These are phyloP conservation scores for Lamellibrachia luymesi DNA, from an alignment of 1,140 invertebrate genomes.

Conservation along the genomic window DNA sequence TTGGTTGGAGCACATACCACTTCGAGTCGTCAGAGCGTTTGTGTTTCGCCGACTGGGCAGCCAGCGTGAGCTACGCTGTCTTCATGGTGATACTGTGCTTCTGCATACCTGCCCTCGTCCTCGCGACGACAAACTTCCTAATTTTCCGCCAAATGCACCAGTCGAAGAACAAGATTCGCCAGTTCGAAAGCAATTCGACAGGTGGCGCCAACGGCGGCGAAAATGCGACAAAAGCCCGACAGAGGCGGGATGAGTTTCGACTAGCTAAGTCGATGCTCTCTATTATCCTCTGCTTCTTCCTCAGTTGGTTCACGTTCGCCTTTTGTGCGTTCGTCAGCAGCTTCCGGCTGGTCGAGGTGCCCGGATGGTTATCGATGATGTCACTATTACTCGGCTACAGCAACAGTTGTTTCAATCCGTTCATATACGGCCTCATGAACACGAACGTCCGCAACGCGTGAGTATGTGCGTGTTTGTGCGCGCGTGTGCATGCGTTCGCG, in stretches of 20 bases:
- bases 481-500: background rate
- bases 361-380: conserved; percentile 10
- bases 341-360: background rate
- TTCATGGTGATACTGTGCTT: conserved; percentile 8
- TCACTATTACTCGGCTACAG: background rate
- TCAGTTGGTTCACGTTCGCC: background rate
- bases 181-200: background rate
- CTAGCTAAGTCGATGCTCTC: background rate
- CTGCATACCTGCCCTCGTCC: background rate
- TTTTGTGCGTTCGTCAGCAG: background rate
- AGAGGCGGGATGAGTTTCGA: background rate
- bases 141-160: background rate
- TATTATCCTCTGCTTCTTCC: background rate
- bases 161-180: background rate
- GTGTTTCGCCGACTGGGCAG: conserved; percentile 13
- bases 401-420: conserved; percentile 11
- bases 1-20: conserved; percentile 3
- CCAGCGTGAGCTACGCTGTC: background rate
- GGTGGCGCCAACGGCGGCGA: background rate
- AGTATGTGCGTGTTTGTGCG: background rate
- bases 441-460: background rate
- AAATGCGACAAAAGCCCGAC: background rate
- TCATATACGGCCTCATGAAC: conserved; percentile 9
- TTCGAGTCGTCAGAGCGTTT: background rate
- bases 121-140: background rate